These are phyloP conservation scores for Lepidostoma basale DNA, from an alignment of 1,140 invertebrate species.

Conservation along the genomic window DNA sequence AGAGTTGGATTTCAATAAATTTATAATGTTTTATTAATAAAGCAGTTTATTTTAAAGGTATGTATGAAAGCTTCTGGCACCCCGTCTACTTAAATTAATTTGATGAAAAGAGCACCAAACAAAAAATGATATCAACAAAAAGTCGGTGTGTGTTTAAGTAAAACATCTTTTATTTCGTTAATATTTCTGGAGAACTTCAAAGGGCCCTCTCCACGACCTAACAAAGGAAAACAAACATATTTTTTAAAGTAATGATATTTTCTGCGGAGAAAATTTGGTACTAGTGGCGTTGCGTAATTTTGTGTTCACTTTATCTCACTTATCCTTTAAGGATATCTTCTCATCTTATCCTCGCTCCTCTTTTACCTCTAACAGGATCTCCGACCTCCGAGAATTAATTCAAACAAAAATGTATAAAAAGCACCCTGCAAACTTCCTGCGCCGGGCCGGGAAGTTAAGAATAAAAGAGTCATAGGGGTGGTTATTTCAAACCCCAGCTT, in stretches of 20 bases:
- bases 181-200: too few relatives aligned
- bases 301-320: constrained; percentile 6
- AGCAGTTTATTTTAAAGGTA: too few relatives aligned
- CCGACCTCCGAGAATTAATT: constrained; percentile 6
- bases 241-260: not conserved
- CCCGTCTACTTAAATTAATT: too few relatives aligned
- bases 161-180: too few relatives aligned
- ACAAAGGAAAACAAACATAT: not conserved
- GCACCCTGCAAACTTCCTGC: not conserved
- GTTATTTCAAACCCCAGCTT: too few relatives aligned
- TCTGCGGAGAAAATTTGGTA: not conserved
- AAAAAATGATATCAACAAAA: too few relatives aligned
- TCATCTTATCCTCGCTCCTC: not conserved
- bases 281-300: not conserved
- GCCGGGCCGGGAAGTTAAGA: not conserved
- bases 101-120: too few relatives aligned
- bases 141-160: too few relatives aligned
- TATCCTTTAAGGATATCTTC: not conserved
- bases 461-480: not conserved
- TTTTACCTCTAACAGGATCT: constrained; percentile 2
- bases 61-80: too few relatives aligned
- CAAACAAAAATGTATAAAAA: not conserved
- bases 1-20: too few relatives aligned
- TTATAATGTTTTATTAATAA: too few relatives aligned
- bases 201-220: too few relatives aligned